phyloP scores from a whole-genome alignment of 1,140 invertebrate species.

The Drosophila virilis region DNA sequence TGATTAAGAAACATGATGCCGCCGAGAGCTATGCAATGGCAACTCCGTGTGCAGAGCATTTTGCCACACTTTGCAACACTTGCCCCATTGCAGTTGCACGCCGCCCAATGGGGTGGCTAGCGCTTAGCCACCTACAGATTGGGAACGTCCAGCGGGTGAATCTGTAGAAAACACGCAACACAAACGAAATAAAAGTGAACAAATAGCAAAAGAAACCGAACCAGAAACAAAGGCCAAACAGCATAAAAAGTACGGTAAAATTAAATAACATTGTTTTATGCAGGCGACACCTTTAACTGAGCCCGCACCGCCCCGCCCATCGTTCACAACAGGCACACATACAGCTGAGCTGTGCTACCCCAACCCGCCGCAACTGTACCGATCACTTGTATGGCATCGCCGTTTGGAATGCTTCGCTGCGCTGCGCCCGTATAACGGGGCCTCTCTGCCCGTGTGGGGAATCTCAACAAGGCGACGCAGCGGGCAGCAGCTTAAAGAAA shows the following conservation, averaged over 20 bases:
- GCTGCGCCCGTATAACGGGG: conserved; percentile 73
- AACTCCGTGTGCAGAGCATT: conserved; percentile 26
- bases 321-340: neutral
- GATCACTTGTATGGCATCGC: conserved; percentile 70
- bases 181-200: too few relatives aligned
- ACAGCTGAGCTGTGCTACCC: neutral
- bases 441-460: conserved; percentile 44
- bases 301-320: too few relatives aligned
- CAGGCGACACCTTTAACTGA: conserved; percentile 37
- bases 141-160: neutral
- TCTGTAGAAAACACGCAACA: conserved; percentile 18
- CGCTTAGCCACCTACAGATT: too few relatives aligned
- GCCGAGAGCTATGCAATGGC: conserved; percentile 40
- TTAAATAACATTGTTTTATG: conserved; percentile 36
- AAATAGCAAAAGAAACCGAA: too few relatives aligned
- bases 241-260: conserved; percentile 2
- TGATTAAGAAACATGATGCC: conserved; percentile 64
- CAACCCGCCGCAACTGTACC: neutral
- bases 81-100: conserved; percentile 18
- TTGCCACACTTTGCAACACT: conserved; percentile 2
- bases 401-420: conserved; percentile 76
- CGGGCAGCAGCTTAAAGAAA: conserved; percentile 53
- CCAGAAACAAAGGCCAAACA: too few relatives aligned
- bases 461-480: conserved; percentile 72
- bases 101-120: neutral